Evolutionary conservation across 2,888 invertebrate genomes (phyloP).

Genomic region (Mesorhabditis sp.): DNA sequence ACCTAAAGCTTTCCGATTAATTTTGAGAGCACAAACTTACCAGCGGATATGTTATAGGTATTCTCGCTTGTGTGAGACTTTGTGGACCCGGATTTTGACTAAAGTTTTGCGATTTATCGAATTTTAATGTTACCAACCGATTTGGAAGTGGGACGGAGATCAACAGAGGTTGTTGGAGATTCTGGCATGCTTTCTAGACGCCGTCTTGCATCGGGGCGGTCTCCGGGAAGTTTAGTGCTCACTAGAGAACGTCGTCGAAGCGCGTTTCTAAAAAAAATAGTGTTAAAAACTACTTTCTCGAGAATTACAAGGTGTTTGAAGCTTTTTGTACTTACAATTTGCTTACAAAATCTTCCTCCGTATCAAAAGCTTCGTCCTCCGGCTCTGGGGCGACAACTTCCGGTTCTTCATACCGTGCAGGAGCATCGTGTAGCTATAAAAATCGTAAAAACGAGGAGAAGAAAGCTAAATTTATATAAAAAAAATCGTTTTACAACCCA

Average conservation of each 20-base stretch:
- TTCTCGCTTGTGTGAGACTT: too few species aligned
- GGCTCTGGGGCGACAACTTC: not conserved
- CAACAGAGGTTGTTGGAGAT: not conserved
- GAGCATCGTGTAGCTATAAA: not conserved
- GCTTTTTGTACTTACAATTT: not conserved
- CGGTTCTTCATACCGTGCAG: not conserved
- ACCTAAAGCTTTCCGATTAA: too few species aligned
- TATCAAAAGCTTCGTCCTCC: not conserved
- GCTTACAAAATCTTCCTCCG: not conserved
- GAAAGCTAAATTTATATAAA: too few species aligned
- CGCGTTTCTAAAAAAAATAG: not conserved
- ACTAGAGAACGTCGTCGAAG: not conserved
- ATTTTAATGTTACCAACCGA: too few species aligned
- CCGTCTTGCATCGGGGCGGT: not conserved
- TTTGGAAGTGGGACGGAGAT: not conserved
- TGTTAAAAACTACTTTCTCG: too few species aligned
- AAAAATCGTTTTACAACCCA: not conserved
- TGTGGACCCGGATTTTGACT: too few species aligned
- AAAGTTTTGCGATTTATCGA: too few species aligned
- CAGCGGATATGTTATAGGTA: too few species aligned
- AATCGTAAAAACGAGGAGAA: too few species aligned
- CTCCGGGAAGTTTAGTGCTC: not conserved
- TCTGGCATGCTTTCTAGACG: not conserved
- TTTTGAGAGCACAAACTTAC: too few species aligned
- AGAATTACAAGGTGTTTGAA: not conserved